Percentiles rank a stretch among this genome's conserved stretches.
Conservation (phyloP, 2,113 vertebrate species). For the Perca schrenkii region DNA sequence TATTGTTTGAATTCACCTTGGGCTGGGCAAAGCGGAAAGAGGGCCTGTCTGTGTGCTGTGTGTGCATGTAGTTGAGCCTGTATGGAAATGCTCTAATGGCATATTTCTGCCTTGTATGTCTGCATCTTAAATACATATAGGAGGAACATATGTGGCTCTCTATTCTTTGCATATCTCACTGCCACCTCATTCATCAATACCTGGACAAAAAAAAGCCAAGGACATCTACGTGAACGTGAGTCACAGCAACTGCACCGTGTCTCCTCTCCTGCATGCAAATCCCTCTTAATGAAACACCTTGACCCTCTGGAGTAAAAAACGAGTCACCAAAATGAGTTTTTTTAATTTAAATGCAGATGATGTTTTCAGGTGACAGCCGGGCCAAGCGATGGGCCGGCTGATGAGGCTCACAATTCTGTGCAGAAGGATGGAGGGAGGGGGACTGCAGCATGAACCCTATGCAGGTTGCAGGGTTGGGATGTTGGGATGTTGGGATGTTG, state of each 20-base stretch:
- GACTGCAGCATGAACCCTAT: neutral
- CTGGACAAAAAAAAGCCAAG: neutral
- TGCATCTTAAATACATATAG: neutral
- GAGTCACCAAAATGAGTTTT: constrained; percentile 23
- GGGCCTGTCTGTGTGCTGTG: no score
- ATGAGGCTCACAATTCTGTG: constrained; percentile 18
- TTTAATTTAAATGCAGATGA: constrained; percentile 63
- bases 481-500: constrained; percentile 32
- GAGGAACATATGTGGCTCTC: neutral
- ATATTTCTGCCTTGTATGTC: neutral
- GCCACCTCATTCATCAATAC: neutral
- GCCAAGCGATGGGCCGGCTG: constrained; percentile 28
- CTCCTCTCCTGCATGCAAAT: constrained; percentile 33
- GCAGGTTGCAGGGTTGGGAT: constrained; percentile 19
- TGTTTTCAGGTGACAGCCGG: constrained; percentile 42
- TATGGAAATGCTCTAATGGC: neutral
- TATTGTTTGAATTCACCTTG: no score
- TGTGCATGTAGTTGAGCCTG: neutral
- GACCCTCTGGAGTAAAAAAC: constrained; percentile 1
- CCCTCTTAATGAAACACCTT: constrained; percentile 22
- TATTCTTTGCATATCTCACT: neutral
- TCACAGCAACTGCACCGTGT: neutral
- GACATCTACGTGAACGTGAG: neutral
- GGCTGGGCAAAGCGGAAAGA: no score
- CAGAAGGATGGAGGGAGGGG: neutral